Evolutionary conservation across 2,113 vertebrate species (phyloP).

Genomic region (Sarotherodon lohbergeri): DNA sequence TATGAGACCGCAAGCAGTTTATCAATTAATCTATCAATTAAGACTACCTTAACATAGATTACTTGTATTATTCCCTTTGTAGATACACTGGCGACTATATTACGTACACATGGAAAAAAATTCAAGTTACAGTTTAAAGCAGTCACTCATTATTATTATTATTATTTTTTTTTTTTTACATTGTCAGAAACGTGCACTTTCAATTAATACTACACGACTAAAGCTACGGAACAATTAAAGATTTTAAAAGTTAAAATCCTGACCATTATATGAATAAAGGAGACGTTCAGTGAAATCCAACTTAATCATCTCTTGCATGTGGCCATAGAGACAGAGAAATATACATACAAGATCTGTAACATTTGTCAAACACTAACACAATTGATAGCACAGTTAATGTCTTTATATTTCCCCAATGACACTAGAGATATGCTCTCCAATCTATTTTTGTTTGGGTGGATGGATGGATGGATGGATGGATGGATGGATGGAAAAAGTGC

Average conservation of each 20-base stretch:
- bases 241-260: background rate
- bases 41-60: background rate
- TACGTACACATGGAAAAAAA: background rate
- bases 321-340: background rate
- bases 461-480: background rate
- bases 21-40: background rate
- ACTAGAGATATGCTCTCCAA: background rate
- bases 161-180: background rate
- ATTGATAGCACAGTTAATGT: background rate
- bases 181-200: background rate
- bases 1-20: background rate
- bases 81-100: background rate
- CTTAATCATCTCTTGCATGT: background rate
- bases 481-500: background rate
- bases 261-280: background rate
- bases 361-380: background rate
- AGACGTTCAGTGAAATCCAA: background rate
- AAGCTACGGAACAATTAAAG: background rate
- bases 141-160: background rate
- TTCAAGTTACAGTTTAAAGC: background rate
- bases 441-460: background rate
- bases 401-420: background rate
- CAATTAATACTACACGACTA: background rate
- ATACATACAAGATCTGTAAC: background rate
- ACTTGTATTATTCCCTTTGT: background rate